Evolutionary conservation across 2,888 invertebrate genomes (phyloP), one percentile per base, ranked within the genome.

Genomic region (Drosophila macrothrix): DNA sequence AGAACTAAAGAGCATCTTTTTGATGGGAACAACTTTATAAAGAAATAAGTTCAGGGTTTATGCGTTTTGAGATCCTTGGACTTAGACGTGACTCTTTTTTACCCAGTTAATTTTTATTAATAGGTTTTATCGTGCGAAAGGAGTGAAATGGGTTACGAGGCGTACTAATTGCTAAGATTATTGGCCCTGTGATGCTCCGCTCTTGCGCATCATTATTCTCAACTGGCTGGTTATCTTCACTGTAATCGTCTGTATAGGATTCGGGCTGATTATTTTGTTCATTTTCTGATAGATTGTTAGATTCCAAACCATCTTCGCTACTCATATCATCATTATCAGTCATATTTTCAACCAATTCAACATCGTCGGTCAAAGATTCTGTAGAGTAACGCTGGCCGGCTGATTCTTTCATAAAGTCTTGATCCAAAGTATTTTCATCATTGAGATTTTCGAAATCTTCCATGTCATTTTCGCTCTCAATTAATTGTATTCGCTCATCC

Each of bases 101-200:
- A 64, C 37, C 16, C 33, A 50, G 25, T 50, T 50, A 39, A 10
- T 53, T 60, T 16, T 64, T 64, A 53, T 61, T 41, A 3, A n/a
- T 68, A 29, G 7, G 3, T 67, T 31, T 67, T 61, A n/a, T 76
- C 58, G 22, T 70, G 35, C 3, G 82, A 41, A 39, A 71, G 69
- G 22, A 81, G 12, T 76, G 55, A 31, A 81, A 71, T 37, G 80
- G 82, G 39, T 78, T 55, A 7, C 70, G 61, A 19, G 78, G 41
- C 16, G 63, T 60, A 43, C 73, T 76, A 16, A 79, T 35, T 4
- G 76, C 61, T 41, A 81, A 65, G 28, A 82, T 73, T 52, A 82
- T 65, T 50, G 80, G 64, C 9, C 70, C 46, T 35, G 63, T 73
- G 12, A 10, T 72, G 49, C 67, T 79, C 12, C 82, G 68, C 12